These are phyloP conservation scores for Celastrina argiolus DNA, from an alignment of 2,888 invertebrate genomes.

Conservation along the genomic window DNA sequence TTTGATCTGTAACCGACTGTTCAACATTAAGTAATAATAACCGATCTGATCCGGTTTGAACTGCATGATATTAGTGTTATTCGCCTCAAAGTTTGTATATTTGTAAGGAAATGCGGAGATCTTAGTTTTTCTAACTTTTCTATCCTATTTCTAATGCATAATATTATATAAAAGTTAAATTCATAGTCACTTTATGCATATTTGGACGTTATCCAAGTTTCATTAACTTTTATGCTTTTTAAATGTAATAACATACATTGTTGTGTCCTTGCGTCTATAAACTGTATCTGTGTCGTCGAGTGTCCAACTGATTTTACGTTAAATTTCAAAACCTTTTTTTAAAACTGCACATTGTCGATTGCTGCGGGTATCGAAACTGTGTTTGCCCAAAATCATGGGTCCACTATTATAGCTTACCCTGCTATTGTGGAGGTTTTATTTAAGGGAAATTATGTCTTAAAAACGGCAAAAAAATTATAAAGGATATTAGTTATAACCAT, in stretches of 20 bases:
- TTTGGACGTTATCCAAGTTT: neutral
- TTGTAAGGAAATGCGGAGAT: neutral
- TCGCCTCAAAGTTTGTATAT: neutral
- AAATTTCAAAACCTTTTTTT: neutral
- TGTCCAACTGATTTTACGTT: neutral
- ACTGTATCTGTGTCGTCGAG: neutral
- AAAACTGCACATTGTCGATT: neutral
- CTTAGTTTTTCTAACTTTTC: too few species aligned
- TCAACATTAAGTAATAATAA: neutral
- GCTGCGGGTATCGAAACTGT: neutral
- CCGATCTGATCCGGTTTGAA: neutral
- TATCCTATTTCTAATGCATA: too few species aligned
- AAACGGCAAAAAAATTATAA: too few species aligned
- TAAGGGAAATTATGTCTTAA: too few species aligned
- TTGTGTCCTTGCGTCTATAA: neutral
- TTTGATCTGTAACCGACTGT: too few species aligned
- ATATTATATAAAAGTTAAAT: neutral
- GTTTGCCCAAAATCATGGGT: too few species aligned
- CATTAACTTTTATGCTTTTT: conserved; percentile 6
- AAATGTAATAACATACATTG: neutral
- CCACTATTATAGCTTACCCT: too few species aligned
- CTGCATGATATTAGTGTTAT: neutral
- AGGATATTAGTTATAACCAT: too few species aligned
- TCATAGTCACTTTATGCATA: neutral
- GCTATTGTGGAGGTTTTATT: too few species aligned